Base-by-base conservation (phyloP, 2,888 invertebrate species). In the Diaphora mendica region DNA sequence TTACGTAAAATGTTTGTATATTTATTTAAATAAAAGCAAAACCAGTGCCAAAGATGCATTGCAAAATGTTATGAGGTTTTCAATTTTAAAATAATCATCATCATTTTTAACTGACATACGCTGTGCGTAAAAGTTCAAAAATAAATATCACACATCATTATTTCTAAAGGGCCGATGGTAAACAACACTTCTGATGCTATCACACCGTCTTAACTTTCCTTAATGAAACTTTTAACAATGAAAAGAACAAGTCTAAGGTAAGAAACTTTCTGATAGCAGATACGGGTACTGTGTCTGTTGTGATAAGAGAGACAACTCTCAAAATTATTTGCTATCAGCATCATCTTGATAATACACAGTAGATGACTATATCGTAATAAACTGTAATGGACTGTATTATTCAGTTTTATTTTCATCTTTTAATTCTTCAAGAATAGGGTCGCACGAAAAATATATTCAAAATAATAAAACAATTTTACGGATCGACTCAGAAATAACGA, bases 11-110 rank as follows among this genome's bases (percentile, higher is more conserved):
- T 87, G 87, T 89, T 89, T 90, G 86, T 89, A 82, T 91, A 91
- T 91, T 89, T 91, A 90, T 91, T 86, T 83, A 79, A 93, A 92
- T 93, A 93, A 94, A 94, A 87, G 94, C 94, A 94, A 89, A 91
- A 87, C 89, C 93, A 95, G 91, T 95, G 95, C 94, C 92, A 94
- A 94, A 94, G 94, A 94, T 87, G 95, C 95, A 94, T 94, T 95
- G 94, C 88, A 91, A 90, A 92, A 91, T 84, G 76, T 75, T 74
- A 80, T 70, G 42, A 70, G 70, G 72, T 75, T 82, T 82, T 80
- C 1, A n/a, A 59, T 67, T 69, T 26, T 48, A 3, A 39, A 20
- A 7, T 59, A 26, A 30, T 62, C 30, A 30, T 62, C n/a, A n/a
- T n/a, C n/a, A n/a, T n/a, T n/a, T n/a, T n/a, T n/a, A n/a, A n/a